A percentile compares a stretch with the other conserved stretches of the same genome.
Evolutionary conservation across 1,140 invertebrate species (phyloP).

Genomic region (Bombus waltoni): DNA sequence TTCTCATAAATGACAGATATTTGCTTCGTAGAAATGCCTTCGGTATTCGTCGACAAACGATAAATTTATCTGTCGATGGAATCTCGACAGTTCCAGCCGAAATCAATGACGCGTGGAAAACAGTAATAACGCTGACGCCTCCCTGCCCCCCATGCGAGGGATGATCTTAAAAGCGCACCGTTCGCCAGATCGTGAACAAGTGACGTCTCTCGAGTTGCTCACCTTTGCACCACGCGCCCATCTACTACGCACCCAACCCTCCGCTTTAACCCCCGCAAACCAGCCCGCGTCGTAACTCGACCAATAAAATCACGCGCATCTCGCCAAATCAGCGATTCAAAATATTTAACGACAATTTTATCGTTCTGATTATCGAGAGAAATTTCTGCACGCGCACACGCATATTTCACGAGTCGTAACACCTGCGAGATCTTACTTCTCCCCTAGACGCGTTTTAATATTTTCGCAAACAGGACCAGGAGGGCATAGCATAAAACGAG

Average conservation of each 20-base stretch:
- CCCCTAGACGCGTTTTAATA: background rate
- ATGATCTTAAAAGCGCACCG: slow-evolving; percentile 39
- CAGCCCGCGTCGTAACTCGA: background rate
- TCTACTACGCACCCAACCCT: slow-evolving; percentile 65
- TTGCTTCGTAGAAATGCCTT: background rate
- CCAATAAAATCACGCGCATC: slow-evolving; percentile 39
- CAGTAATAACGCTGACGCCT: background rate
- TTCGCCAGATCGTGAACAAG: slow-evolving; percentile 61
- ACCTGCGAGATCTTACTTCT: background rate
- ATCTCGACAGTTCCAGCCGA: no score
- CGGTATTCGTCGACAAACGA: background rate
- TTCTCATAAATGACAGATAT: background rate
- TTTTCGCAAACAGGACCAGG: no score
- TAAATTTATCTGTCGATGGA: background rate
- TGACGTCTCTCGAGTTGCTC: slow-evolving; percentile 57
- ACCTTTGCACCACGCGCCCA: slow-evolving; percentile 60
- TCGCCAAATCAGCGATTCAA: slow-evolving; percentile 1
- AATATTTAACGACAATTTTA: slow-evolving; percentile 16
- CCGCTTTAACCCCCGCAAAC: slow-evolving; percentile 46
- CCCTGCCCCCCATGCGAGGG: no score
- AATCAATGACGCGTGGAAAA: background rate
- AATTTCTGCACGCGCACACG: background rate
- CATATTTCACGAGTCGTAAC: no score
- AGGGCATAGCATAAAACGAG: background rate
- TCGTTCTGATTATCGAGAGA: background rate